Base-by-base conservation (phyloP, 2,797 vertebrate species). In the Liparis tanakae region DNA sequence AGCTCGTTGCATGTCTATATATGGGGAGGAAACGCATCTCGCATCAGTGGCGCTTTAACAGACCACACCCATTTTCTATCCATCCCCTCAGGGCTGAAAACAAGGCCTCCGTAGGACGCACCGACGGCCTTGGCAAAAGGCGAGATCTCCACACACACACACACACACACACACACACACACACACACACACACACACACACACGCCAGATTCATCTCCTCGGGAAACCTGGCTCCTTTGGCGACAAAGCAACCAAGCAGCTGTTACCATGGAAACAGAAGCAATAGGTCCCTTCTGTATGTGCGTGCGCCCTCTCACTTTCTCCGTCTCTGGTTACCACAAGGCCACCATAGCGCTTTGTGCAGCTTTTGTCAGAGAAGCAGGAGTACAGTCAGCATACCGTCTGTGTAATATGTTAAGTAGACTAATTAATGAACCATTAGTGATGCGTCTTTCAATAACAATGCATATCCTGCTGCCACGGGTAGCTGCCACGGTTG, bases 231-330 rank as follows among this genome's bases (percentile, higher is more conserved):
- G 87, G 90, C 93, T 94, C 92, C 92, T 91, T 85, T 85, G 79
- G 94, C 56, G 91, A 94, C 91, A 90, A 88, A 78, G 90, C 92
- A 93, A 90, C 89, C 85, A 92, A 93, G 89, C 89, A 92, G 90
- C 89, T 88, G 94, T 95, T 94, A 89, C 94, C 93, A 94, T 94
- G 86, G 94, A 91, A 95, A 95, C 94, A 91, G 91, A 92, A 93
- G 87, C 94, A 93, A 91, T 92, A 85, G 88, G 90, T 89, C 87
- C 89, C 88, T 84, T 85, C 79, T 84, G 80, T 71, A 33, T 85
- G 70, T 70, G 72, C 41, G 12, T 30, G 79, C 82, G 80, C 81
- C 85, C 76, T 84, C 76, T 81, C 74, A 57, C 63, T 78, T 66
- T 71, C 78, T 80, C 61, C 50, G 8, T 78, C 72, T 81, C 51